phyloP scores from a whole-genome alignment of 2,888 invertebrate genomes.

The Chirona hameri region DNA sequence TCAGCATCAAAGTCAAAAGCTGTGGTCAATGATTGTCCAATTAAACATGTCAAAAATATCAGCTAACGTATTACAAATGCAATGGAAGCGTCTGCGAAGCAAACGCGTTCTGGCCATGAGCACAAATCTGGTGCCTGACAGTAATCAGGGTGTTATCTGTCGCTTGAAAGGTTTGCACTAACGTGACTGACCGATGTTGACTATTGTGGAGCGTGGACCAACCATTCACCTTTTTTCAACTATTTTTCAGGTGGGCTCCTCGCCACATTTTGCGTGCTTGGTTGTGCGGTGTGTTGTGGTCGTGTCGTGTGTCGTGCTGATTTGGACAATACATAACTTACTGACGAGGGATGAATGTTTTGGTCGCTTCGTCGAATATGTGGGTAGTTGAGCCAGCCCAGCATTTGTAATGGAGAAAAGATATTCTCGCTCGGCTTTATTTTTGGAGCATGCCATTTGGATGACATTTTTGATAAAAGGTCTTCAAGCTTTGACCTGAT shows the following conservation, averaged over 20 bases:
- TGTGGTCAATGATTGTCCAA: too few relatives aligned
- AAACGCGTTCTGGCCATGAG: background rate
- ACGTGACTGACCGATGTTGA: background rate
- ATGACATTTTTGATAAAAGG: too few relatives aligned
- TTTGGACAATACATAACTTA: background rate
- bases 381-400: background rate
- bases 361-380: background rate
- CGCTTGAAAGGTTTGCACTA: background rate
- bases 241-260: constrained; percentile 25
- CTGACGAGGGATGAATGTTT: background rate
- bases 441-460: too few relatives aligned
- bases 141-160: background rate
- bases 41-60: too few relatives aligned
- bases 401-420: background rate
- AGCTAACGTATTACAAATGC: too few relatives aligned
- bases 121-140: background rate
- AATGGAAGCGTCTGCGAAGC: background rate
- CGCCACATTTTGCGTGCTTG: background rate
- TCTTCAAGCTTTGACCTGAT: too few relatives aligned
- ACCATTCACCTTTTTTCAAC: background rate
- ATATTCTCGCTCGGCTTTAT: background rate
- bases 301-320: background rate
- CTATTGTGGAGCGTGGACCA: background rate
- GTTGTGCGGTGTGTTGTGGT: background rate
- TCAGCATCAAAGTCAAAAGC: too few relatives aligned